These are phyloP conservation scores for Parthenolecanium corni DNA, from an alignment of 2,888 invertebrate species.

Conservation along the genomic window DNA sequence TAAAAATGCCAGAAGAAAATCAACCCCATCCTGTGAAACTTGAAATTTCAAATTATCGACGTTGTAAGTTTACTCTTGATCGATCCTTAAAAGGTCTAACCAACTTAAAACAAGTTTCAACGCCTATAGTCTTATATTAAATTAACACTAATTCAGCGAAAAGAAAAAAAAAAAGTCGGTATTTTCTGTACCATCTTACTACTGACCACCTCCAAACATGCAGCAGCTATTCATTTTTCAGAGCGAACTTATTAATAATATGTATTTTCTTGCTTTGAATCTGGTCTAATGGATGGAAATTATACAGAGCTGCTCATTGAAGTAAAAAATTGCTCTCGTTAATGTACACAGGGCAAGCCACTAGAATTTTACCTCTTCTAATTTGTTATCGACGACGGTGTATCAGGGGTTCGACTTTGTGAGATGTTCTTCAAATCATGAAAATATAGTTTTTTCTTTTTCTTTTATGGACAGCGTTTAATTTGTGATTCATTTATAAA, in stretches of 20 bases:
- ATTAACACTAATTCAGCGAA: not conserved
- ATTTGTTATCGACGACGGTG: no score
- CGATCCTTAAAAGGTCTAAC: not conserved
- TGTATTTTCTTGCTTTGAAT: not conserved
- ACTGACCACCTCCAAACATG: no score
- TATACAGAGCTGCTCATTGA: not conserved
- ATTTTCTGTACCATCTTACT: no score
- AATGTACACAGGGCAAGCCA: not conserved
- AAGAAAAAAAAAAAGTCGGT: not conserved
- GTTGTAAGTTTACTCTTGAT: not conserved
- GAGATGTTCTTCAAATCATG: no score
- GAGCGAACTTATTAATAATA: not conserved
- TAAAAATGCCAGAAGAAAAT: no score
- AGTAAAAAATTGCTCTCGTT: not conserved
- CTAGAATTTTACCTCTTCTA: not conserved
- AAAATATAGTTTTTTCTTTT: no score
- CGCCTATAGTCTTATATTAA: not conserved
- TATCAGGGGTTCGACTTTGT: no score
- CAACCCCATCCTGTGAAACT: no score
- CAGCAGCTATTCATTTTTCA: not conserved
- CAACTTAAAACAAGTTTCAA: not conserved
- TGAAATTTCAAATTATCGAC: not conserved
- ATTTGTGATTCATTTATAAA: no score
- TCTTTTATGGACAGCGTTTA: no score
- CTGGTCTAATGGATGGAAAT: not conserved